Conservation (phyloP, 2,797 vertebrate genomes). For the Sebastes paucispinis region DNA sequence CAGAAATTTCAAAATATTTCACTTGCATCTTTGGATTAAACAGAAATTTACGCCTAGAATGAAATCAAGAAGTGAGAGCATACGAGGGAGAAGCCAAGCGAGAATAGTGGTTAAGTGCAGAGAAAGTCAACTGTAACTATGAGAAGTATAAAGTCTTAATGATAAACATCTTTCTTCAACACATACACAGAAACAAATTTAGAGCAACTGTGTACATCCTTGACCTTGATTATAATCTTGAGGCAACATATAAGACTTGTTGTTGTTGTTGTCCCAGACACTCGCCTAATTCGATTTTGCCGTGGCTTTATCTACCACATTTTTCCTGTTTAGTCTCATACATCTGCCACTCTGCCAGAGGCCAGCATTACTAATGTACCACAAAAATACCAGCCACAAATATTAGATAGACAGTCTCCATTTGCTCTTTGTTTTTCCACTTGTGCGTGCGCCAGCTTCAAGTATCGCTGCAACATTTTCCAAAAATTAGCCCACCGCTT, state of each 20-base stretch:
- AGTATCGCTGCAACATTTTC: neutral
- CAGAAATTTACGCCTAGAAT: neutral
- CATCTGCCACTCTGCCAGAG: constrained; percentile 25
- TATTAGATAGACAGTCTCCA: constrained; percentile 3
- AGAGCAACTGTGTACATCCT: neutral
- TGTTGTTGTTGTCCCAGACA: constrained; percentile 7
- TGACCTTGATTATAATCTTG: constrained; percentile 26
- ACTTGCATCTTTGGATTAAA: neutral
- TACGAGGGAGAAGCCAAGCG: neutral
- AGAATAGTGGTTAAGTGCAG: neutral
- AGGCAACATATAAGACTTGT: neutral
- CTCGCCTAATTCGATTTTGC: constrained; percentile 19
- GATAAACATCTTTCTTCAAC: neutral
- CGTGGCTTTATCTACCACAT: constrained; percentile 22
- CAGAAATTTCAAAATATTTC: neutral
- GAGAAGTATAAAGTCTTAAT: neutral
- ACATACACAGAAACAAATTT: neutral
- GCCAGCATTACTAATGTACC: constrained; percentile 12
- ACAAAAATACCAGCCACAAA: neutral
- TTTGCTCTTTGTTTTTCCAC: neutral
- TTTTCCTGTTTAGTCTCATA: constrained; percentile 2
- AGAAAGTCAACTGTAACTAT: neutral
- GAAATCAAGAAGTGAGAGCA: neutral
- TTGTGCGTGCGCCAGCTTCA: neutral
- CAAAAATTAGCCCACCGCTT: constrained; percentile 11